phyloP scores from a whole-genome alignment of 2,888 invertebrate genomes.

The Drosophila glabriapex region DNA sequence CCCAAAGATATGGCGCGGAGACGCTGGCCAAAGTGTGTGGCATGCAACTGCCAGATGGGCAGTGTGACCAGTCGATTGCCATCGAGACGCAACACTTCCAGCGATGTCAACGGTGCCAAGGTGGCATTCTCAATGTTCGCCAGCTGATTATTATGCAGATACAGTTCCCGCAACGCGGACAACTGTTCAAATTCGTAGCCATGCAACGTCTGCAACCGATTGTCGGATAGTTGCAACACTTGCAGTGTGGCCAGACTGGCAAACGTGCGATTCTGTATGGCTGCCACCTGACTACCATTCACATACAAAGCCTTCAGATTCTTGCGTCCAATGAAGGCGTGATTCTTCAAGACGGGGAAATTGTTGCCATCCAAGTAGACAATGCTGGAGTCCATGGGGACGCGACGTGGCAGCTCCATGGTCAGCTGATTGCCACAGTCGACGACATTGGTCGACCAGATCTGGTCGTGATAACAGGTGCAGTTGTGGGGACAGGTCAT shows the following conservation, averaged over 20 bases:
- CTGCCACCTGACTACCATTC: slow-evolving; percentile 93
- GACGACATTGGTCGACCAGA: slow-evolving; percentile 97
- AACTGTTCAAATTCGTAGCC: slow-evolving; percentile 96
- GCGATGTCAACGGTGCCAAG: slow-evolving; percentile 91
- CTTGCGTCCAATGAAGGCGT: slow-evolving; percentile 96
- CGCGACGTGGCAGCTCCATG: slow-evolving; percentile 92
- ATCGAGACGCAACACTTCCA: slow-evolving; percentile 92
- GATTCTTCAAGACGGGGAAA: slow-evolving; percentile 93
- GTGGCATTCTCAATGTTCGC: slow-evolving; percentile 92
- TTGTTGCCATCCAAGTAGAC: slow-evolving; percentile 96
- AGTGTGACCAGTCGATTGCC: slow-evolving; percentile 93
- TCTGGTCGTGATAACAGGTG: slow-evolving; percentile 97
- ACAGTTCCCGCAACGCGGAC: slow-evolving; percentile 91
- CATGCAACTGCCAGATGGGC: slow-evolving; percentile 90
- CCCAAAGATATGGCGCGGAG: slow-evolving; percentile 87
- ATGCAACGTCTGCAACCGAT: slow-evolving; percentile 91
- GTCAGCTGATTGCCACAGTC: slow-evolving; percentile 94
- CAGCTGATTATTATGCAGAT: slow-evolving; percentile 94
- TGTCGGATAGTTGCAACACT: slow-evolving; percentile 93
- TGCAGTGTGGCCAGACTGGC: slow-evolving; percentile 94
- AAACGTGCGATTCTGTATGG: slow-evolving; percentile 96
- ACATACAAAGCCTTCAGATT: slow-evolving; percentile 95
- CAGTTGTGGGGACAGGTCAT: slow-evolving; percentile 98
- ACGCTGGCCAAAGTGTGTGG: slow-evolving; percentile 82
- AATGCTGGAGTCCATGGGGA: slow-evolving; percentile 98